Percentiles rank a stretch among this genome's conserved stretches.
phyloP scores from a whole-genome alignment of 2,797 vertebrate species.

The Acanthopagrus latus region DNA sequence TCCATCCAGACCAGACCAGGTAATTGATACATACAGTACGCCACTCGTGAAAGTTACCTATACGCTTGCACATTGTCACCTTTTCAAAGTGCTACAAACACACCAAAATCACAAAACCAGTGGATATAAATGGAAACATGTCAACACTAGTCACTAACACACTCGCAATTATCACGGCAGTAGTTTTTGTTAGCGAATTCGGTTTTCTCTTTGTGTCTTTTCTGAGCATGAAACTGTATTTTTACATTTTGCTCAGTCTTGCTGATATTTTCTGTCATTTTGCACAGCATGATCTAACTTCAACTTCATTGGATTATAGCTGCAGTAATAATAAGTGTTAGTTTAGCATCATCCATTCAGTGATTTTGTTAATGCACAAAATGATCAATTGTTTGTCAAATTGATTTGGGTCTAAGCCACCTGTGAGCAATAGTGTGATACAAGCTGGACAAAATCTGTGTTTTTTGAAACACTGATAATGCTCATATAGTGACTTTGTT shows the following conservation, averaged over 20 bases:
- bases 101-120: background rate
- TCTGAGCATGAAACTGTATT: background rate
- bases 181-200: background rate
- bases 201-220: background rate
- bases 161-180: background rate
- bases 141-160: background rate
- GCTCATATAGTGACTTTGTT: background rate
- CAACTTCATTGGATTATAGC: background rate
- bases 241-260: background rate
- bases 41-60: background rate
- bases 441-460: background rate
- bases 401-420: background rate
- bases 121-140: background rate
- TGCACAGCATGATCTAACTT: background rate
- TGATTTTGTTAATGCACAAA: background rate
- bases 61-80: background rate
- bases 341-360: background rate
- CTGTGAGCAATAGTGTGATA: background rate
- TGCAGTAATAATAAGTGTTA: background rate
- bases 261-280: background rate
- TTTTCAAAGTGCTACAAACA: background rate
- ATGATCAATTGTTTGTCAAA: background rate
- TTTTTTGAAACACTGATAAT: background rate
- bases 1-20: background rate
- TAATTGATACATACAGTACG: slow-evolving; percentile 1